These are phyloP conservation scores for Muschampia plurimacula DNA, from an alignment of 2,888 invertebrate genomes.

Conservation along the genomic window DNA sequence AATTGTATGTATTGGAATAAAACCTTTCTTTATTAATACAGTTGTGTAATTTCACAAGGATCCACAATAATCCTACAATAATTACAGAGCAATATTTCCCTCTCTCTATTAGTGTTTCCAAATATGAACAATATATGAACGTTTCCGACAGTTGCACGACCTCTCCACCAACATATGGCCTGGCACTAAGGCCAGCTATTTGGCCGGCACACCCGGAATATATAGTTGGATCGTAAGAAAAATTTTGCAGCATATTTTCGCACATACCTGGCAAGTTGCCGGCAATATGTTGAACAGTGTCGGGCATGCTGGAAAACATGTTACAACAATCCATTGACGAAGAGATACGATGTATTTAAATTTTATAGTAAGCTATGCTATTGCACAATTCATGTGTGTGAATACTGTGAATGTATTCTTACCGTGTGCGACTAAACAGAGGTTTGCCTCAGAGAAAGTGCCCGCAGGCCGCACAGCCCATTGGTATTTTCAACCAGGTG, in stretches of 20 bases:
- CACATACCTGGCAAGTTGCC: conserved; percentile 26
- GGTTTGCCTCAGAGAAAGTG: background rate
- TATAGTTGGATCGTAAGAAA: background rate
- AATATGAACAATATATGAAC: background rate
- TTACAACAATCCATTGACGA: background rate
- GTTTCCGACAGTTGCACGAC: background rate
- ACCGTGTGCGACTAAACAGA: background rate
- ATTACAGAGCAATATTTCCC: too few species aligned
- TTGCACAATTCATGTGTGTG: background rate
- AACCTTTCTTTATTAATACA: too few species aligned
- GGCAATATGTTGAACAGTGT: conserved; percentile 19
- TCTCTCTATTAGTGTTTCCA: background rate
- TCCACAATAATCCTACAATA: too few species aligned
- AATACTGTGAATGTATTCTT: too few species aligned
- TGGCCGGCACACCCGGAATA: conserved; percentile 22
- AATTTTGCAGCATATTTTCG: conserved; percentile 19
- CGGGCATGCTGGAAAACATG: background rate
- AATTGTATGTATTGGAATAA: too few species aligned
- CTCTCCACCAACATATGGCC: conserved; percentile 9
- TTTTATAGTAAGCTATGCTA: background rate
- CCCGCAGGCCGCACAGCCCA: too few species aligned
- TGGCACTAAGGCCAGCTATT: conserved; percentile 17
- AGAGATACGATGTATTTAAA: background rate
- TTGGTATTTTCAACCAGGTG: too few species aligned
- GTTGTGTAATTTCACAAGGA: too few species aligned